Evolutionary conservation across 1,140 invertebrate genomes (phyloP), one percentile per base, ranked within the genome.

Genomic region (Platyscapa corneri): DNA sequence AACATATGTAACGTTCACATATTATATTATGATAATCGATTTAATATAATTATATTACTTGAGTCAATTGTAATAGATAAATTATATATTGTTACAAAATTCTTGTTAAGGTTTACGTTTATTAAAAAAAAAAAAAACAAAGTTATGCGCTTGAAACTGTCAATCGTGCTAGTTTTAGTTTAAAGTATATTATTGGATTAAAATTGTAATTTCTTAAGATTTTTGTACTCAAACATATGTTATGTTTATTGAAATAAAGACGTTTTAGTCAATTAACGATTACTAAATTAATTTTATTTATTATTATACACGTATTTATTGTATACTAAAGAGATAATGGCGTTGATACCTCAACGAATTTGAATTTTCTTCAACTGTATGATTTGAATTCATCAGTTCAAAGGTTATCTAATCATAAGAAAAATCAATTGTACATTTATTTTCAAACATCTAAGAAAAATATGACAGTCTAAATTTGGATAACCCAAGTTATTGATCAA

Each of bases 71-170:
- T 65, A 53, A 72, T 49, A 70, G n/a, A 70, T 37, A 78, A 83
- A 70, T 84, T 53, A 53, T 70, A 46, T 39, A 70, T 53, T 84
- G 75, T 84, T 78, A 84, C 6, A 49, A 67, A 39, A 67, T 67
- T 84, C 20, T 77, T 70, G 64, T 78, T 84, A 37, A 75, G 27
- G 5, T 23, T 83, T 83, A 56, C 42, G 27, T 56, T 83, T 75
- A 83, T 34, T 46, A 27, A n/a, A n/a, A n/a, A n/a, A n/a, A n/a
- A n/a, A n/a, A n/a, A n/a, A n/a, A n/a, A n/a, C n/a, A 70, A 16
- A 67, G 42, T 60, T 70, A 75, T 34, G 37, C 39, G 27, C 64
- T 81, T 34, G 27, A 65, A 70, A 42, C 34, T 78, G 34, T 70
- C 67, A 74, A 74, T 42, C 39, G 27, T 30, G 53, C 60, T 80